These are phyloP conservation scores for Idaea dimidiata DNA, from an alignment of 2,888 invertebrate species.

Conservation along the genomic window DNA sequence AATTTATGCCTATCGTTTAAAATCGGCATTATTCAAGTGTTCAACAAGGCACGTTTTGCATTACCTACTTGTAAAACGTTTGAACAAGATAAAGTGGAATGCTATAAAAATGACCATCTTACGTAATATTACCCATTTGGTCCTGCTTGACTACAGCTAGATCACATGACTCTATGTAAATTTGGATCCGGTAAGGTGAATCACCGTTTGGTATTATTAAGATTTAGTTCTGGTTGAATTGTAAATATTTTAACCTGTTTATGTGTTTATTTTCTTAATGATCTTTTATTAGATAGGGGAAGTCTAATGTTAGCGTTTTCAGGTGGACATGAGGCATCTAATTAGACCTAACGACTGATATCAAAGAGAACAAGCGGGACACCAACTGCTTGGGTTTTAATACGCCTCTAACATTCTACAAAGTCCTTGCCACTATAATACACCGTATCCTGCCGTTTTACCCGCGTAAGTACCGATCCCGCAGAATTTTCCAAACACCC, in stretches of 20 bases:
- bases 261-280: not conserved
- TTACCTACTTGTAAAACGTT: not conserved
- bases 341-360: too few relatives aligned
- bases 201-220: constrained; percentile 15
- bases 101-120: constrained; percentile 33
- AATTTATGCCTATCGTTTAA: not conserved
- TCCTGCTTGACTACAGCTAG: constrained; percentile 1
- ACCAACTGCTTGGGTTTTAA: too few relatives aligned
- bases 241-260: not conserved
- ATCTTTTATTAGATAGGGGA: not conserved
- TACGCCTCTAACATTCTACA: too few relatives aligned
- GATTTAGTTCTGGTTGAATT: constrained; percentile 3
- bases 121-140: constrained; percentile 31
- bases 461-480: too few relatives aligned
- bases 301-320: too few relatives aligned
- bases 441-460: too few relatives aligned
- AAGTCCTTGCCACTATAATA: too few relatives aligned
- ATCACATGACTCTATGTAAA: constrained; percentile 32
- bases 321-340: too few relatives aligned
- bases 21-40: not conserved
- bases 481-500: too few relatives aligned
- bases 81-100: constrained; percentile 12
- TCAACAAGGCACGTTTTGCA: not conserved
- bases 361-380: too few relatives aligned
- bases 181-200: constrained; percentile 30